Base-by-base conservation (phyloP, 2,888 invertebrate genomes). In the Stratiomys singularior region DNA sequence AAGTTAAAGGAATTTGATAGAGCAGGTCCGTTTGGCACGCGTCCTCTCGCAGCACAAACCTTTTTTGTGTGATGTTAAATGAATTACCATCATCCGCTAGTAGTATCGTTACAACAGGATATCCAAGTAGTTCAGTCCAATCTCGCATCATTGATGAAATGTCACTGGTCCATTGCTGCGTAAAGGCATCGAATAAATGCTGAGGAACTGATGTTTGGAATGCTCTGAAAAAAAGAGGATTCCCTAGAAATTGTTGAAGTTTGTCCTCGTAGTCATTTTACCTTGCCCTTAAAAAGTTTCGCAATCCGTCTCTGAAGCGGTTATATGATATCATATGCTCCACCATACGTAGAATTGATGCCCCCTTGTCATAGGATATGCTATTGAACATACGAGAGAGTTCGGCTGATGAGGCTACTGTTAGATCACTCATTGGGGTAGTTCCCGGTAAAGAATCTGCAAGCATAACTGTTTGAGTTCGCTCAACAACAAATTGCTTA, bases 361-460 rank as follows among this genome's bases (percentile, higher is more conserved):
- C 90, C 0, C 91, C 93, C 84, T 94, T 94, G 80, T 90, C 90
- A 82, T 94, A 94, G 0, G 91, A 89, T 78, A 94, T 90, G 1
- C 88, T 89, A 47, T 91, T 90, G 82, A 94, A 94, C 88, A 92
- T 91, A 0, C 85, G 86, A 5, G 88, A 87, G 4, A 93, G 89
- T 80, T 92, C 88, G 0, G 83, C 82, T 0, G 91, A 91, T 7
- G 89, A 90, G 9, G 88, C 88, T 0, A 92, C 90, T 2, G 87
- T 85, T 9, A 85, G 84, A 69, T 90, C 88, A 0, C 89, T 90
- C 81, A 94, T 85, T 0, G 94, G 89, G 71, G 91, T 90, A 0
- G 91, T 89, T 21, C 85, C 86, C 27, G 86, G 84, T 0, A 88
- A 86, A n/a, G 91, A 89, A 82, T 94, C 94, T 79, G 85, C 84